Conservation (phyloP, 2,888 invertebrate genomes). For the Spilarctia lutea region DNA sequence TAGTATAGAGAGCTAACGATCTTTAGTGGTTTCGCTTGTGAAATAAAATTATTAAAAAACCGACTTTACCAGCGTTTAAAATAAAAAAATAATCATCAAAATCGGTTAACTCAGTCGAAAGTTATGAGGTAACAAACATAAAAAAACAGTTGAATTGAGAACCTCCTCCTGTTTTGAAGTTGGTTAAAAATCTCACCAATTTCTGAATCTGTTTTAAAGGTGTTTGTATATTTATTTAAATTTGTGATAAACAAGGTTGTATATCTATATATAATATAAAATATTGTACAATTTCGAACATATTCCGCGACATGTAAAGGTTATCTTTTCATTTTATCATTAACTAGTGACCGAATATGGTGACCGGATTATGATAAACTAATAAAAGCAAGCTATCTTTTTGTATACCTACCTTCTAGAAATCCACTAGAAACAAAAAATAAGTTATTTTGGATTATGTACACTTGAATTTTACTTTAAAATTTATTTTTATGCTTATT, state of each 20-base stretch:
- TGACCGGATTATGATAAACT: neutral
- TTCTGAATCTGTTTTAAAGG: neutral
- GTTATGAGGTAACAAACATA: too few species aligned
- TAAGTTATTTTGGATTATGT: neutral
- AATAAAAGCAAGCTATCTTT: neutral
- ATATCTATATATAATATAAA: neutral
- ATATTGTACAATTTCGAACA: neutral
- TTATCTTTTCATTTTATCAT: neutral
- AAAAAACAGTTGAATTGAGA: too few species aligned
- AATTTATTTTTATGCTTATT: neutral
- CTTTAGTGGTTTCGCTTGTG: slow-evolving; percentile 5
- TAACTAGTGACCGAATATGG: neutral
- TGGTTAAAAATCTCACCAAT: neutral
- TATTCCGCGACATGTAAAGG: neutral
- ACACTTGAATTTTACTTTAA: neutral
- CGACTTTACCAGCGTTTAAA: too few species aligned
- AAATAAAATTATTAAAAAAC: too few species aligned
- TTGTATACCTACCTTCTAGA: neutral
- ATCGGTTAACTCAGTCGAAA: too few species aligned
- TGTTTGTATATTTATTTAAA: neutral
- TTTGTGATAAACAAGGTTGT: neutral
- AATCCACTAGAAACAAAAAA: neutral
- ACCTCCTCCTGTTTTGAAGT: too few species aligned
- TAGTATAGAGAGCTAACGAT: slow-evolving; percentile 20
- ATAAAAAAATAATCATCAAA: too few species aligned